phyloP scores from a whole-genome alignment of 2,113 vertebrate genomes.

The Circaetus gallicus region DNA sequence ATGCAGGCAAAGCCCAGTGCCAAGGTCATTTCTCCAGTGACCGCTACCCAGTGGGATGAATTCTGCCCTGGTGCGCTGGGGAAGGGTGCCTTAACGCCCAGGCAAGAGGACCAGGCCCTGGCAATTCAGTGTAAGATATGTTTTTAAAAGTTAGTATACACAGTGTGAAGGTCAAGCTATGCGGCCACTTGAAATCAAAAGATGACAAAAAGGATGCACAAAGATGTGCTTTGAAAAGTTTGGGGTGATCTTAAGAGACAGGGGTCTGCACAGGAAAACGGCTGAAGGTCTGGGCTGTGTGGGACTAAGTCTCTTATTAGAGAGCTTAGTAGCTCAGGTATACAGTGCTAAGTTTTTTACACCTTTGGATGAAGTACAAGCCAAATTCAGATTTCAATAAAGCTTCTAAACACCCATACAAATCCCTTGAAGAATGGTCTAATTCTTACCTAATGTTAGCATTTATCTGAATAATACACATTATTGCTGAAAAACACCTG shows the following conservation, averaged over 20 bases:
- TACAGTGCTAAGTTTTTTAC: neutral
- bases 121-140: neutral
- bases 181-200: fast-evolving
- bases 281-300: neutral
- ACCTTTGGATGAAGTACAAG: neutral
- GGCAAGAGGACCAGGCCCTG: neutral
- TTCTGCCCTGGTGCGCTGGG: neutral
- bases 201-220: neutral
- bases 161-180: neutral
- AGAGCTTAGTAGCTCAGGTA: neutral
- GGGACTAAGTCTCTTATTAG: neutral
- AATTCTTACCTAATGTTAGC: neutral
- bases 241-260: neutral
- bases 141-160: neutral
- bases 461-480: neutral
- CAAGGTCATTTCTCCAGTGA: neutral
- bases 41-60: fast-evolving
- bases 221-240: neutral
- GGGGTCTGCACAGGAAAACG: neutral
- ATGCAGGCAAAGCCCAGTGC: neutral
- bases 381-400: neutral
- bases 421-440: neutral
- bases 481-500: neutral
- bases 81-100: neutral
- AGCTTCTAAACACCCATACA: neutral